phyloP scores from a whole-genome alignment of 2,113 vertebrate species.

The Ceyx melanurus region DNA sequence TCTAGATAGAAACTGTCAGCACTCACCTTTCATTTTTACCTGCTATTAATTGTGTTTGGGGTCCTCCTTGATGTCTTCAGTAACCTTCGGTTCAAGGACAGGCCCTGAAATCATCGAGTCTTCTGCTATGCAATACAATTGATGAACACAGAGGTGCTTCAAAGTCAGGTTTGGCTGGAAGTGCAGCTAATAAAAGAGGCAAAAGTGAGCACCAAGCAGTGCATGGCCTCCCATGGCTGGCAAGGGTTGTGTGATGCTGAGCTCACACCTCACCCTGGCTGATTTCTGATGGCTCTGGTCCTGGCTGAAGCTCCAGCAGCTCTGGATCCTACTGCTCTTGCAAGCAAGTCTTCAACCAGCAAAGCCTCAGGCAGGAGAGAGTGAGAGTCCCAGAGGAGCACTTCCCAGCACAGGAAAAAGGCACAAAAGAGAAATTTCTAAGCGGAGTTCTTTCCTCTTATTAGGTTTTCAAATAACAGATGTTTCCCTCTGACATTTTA shows the following conservation, averaged over 20 bases:
- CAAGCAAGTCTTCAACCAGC: not conserved
- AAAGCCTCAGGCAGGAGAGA: not conserved
- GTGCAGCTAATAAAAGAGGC: not conserved
- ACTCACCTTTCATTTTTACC: not conserved
- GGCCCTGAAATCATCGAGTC: not conserved
- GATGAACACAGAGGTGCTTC: not conserved
- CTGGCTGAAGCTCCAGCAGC: not conserved
- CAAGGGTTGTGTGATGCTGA: not conserved
- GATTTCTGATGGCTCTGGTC: not conserved
- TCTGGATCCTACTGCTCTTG: not conserved
- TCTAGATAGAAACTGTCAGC: not conserved
- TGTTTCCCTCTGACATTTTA: conserved; percentile 50
- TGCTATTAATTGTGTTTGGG: not conserved
- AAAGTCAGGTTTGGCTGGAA: not conserved
- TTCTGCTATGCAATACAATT: not conserved
- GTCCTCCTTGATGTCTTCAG: not conserved
- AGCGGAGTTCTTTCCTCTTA: not conserved
- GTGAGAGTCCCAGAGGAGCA: not conserved
- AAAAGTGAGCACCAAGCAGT: not conserved
- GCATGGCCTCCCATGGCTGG: not conserved
- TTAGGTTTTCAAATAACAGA: conserved; percentile 24
- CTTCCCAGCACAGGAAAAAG: not conserved
- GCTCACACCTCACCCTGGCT: not conserved
- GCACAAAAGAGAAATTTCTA: not conserved
- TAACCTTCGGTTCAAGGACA: not conserved